These are phyloP conservation scores for Drosophila merina DNA, from an alignment of 2,888 invertebrate species.

Conservation along the genomic window DNA sequence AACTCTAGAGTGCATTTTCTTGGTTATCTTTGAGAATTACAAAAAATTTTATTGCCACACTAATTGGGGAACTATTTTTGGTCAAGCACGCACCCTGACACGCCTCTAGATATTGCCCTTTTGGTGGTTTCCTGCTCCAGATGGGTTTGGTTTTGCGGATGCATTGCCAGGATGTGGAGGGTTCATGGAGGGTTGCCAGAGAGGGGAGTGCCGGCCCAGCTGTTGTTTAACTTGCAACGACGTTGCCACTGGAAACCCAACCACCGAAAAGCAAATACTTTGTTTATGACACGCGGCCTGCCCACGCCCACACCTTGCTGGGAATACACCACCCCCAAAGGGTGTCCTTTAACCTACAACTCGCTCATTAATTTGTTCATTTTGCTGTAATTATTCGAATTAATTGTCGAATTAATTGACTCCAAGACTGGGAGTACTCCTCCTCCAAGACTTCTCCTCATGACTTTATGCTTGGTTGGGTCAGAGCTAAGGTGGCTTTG, in stretches of 20 bases:
- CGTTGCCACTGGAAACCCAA: conserved; percentile 7
- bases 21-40: conserved; percentile 61
- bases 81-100: conserved; percentile 60
- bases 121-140: conserved; percentile 27
- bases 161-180: conserved; percentile 31
- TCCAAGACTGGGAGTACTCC: not conserved
- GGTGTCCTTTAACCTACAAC: not conserved
- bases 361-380: not conserved
- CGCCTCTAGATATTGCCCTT: not conserved
- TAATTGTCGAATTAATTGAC: conserved; percentile 58
- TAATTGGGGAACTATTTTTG: conserved; percentile 73
- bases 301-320: conserved; percentile 4
- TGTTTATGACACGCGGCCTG: conserved; percentile 13
- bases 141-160: conserved; percentile 33
- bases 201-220: conserved; percentile 23
- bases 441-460: not conserved
- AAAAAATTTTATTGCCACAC: conserved; percentile 68
- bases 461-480: conserved; percentile 28
- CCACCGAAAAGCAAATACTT: conserved; percentile 21
- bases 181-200: conserved; percentile 11
- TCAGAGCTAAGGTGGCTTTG: conserved; percentile 14
- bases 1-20: conserved; percentile 15
- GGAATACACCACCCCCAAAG: too few species aligned
- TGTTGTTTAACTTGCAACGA: conserved; percentile 23
- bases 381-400: conserved; percentile 36